These are phyloP conservation scores for Pseudopipra pipra DNA, from an alignment of 2,113 vertebrate genomes.

Conservation along the genomic window DNA sequence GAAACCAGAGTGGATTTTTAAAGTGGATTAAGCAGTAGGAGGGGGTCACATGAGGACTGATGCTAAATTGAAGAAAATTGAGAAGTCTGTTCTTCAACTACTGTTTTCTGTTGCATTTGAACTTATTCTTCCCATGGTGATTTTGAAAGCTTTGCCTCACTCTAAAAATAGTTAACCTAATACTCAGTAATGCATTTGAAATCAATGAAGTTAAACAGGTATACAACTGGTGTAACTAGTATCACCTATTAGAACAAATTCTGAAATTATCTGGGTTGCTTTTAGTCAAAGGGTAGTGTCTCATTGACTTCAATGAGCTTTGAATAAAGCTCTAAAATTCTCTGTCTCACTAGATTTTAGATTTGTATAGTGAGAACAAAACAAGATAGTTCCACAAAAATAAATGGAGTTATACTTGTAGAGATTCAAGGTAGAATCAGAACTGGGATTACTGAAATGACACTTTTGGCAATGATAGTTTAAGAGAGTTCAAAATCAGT, in stretches of 20 bases:
- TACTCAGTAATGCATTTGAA: not conserved
- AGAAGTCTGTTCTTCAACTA: not conserved
- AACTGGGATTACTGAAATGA: not conserved
- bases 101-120: not conserved
- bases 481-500: not conserved
- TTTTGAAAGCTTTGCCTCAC: not conserved
- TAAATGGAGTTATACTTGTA: not conserved
- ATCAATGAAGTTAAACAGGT: conserved; percentile 5
- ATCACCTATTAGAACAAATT: not conserved
- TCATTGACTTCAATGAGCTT: not conserved
- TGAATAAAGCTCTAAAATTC: not conserved
- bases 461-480: not conserved
- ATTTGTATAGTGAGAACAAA: not conserved
- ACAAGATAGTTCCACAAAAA: not conserved
- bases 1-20: not conserved
- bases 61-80: conserved; percentile 14
- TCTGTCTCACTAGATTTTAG: not conserved
- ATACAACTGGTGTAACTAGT: not conserved
- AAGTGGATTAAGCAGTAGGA: not conserved
- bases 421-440: not conserved
- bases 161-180: conserved; percentile 8
- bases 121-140: not conserved
- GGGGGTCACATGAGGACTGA: not conserved
- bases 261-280: not conserved
- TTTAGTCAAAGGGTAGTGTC: not conserved